These are phyloP conservation scores for Gari tellinella DNA, from an alignment of 2,888 invertebrate genomes.

Conservation along the genomic window DNA sequence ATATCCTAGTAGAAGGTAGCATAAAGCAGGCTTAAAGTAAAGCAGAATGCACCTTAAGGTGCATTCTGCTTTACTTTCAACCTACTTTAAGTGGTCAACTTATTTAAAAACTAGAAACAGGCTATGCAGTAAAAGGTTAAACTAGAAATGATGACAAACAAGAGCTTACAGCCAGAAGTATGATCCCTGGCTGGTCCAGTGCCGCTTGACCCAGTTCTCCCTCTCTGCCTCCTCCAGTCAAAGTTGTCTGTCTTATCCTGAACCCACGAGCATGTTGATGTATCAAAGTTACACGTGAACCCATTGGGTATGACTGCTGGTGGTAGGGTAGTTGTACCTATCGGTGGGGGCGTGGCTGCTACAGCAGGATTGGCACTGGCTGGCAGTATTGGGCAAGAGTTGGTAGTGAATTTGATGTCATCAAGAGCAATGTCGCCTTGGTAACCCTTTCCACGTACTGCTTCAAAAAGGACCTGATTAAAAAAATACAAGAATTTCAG, in stretches of 20 bases:
- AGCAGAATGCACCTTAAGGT: no score
- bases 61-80: no score
- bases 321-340: constrained; percentile 40
- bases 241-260: constrained; percentile 74
- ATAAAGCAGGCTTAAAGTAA: no score
- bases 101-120: no score
- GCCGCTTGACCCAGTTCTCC: constrained; percentile 53
- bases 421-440: constrained; percentile 76
- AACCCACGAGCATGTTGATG: constrained; percentile 72
- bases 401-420: constrained; percentile 65
- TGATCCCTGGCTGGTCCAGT: constrained; percentile 75
- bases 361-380: constrained; percentile 43
- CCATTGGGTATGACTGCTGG: constrained; percentile 59
- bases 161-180: constrained; percentile 40
- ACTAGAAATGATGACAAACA: no score
- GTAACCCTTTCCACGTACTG: constrained; percentile 68
- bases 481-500: no score
- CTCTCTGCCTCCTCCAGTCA: constrained; percentile 75
- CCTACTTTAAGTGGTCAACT: no score
- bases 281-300: constrained; percentile 77
- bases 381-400: constrained; percentile 60
- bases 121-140: no score
- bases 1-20: no score
- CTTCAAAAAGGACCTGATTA: constrained; percentile 67
- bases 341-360: constrained; percentile 33